Evolutionary conservation across 2,113 vertebrate species (phyloP).

Genomic region (Callopanchax toddi): DNA sequence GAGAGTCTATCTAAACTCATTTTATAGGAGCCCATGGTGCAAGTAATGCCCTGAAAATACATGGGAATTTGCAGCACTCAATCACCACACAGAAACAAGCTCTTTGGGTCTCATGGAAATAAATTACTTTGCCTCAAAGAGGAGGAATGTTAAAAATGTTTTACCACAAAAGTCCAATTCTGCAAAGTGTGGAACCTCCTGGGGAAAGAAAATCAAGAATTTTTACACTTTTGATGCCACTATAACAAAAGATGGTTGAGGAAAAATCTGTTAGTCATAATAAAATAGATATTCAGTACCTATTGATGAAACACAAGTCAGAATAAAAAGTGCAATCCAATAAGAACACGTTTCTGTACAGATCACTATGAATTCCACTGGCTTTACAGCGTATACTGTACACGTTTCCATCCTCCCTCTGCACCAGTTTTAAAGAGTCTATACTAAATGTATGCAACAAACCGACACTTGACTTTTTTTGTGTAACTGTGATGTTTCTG

Average conservation of each 20-base stretch:
- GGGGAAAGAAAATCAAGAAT: background rate
- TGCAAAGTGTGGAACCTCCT: conserved; percentile 1
- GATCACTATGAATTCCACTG: conserved; percentile 31
- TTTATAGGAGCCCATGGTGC: conserved; percentile 46
- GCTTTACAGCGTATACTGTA: conserved; percentile 59
- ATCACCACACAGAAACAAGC: conserved; percentile 57
- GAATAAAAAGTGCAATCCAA: conserved; percentile 67
- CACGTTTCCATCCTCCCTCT: conserved; percentile 61
- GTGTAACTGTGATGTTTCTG: conserved; percentile 56
- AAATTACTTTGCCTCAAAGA: conserved; percentile 68
- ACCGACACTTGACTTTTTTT: conserved; percentile 75
- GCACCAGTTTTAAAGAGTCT: conserved; percentile 42
- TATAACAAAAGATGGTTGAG: background rate
- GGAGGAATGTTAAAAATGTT: conserved; percentile 64
- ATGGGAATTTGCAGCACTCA: conserved; percentile 65
- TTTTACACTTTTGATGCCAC: too few species aligned
- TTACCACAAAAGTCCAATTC: conserved; percentile 44
- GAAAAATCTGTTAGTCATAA: too few species aligned
- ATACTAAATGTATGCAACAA: conserved; percentile 57
- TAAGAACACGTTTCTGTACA: conserved; percentile 60
- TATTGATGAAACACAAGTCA: conserved; percentile 6
- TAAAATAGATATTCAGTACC: background rate
- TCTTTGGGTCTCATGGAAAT: conserved; percentile 59
- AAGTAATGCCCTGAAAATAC: conserved; percentile 75
- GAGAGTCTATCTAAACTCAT: conserved; percentile 39